Conservation (phyloP, 2,888 invertebrate species). For the Candidula unifasciata region DNA sequence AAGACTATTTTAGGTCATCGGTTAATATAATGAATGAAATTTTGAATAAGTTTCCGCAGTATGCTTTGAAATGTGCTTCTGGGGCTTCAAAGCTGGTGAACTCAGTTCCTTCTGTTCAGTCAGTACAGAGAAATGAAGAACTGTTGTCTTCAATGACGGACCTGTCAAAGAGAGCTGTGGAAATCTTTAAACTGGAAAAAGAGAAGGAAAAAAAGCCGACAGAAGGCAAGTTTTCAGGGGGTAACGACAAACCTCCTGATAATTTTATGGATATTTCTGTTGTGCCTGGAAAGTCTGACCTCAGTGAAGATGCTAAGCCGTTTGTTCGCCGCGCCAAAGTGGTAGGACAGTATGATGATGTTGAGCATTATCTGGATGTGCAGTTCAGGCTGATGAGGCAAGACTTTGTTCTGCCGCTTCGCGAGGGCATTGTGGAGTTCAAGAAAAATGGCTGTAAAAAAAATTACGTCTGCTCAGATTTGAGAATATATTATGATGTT, state of each 20-base stretch:
- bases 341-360: conserved; percentile 82
- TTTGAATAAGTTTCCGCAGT: conserved; percentile 26
- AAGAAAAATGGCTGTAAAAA: conserved; percentile 58
- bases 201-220: conserved; percentile 2
- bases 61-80: conserved; percentile 1
- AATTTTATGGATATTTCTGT: conserved; percentile 76
- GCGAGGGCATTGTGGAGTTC: conserved; percentile 83
- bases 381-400: conserved; percentile 88
- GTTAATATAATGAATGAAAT: conserved; percentile 27
- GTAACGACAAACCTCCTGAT: conserved; percentile 76
- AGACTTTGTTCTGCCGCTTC: conserved; percentile 87
- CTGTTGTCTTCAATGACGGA: conserved; percentile 4
- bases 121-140: background rate
- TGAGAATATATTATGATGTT: conserved; percentile 66
- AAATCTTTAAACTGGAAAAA: conserved; percentile 39
- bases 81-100: background rate
- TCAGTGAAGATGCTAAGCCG: conserved; percentile 71
- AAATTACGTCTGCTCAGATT: conserved; percentile 20
- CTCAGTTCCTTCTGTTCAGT: background rate
- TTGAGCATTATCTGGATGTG: conserved; percentile 86
- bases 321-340: conserved; percentile 82
- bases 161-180: background rate
- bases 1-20: background rate
- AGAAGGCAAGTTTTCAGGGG: background rate
- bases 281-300: conserved; percentile 75